Conservation (phyloP, 2,888 invertebrate genomes). For the Tachina lurida region DNA sequence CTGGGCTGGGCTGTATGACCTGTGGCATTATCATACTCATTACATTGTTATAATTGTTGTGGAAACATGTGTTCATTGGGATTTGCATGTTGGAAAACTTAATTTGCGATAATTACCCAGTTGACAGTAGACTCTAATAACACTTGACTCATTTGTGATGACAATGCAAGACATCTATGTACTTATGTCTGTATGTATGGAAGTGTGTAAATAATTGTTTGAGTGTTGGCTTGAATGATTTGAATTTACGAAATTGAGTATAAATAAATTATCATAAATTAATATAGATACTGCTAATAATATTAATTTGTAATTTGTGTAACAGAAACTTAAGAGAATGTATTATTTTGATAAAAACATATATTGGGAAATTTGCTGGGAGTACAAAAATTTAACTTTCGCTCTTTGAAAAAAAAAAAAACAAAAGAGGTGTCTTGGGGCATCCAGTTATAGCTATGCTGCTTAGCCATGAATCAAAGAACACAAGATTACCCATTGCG, state of each 20-base stretch:
- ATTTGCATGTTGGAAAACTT: constrained; percentile 70
- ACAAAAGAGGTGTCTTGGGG: no score
- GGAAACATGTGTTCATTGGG: constrained; percentile 61
- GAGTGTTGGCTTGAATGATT: not conserved
- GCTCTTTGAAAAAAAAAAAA: no score
- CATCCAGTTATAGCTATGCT: no score
- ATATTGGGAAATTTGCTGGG: not conserved
- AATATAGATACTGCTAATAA: constrained; percentile 57
- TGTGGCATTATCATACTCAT: constrained; percentile 55
- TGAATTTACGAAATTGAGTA: constrained; percentile 48
- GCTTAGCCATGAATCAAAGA: no score
- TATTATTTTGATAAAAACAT: not conserved
- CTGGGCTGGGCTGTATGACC: constrained; percentile 53
- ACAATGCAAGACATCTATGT: constrained; percentile 32
- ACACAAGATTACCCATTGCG: no score
- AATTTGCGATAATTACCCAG: constrained; percentile 70
- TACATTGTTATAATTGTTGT: constrained; percentile 58
- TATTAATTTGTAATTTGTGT: constrained; percentile 25
- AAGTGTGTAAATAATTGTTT: not conserved
- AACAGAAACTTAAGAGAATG: constrained; percentile 9
- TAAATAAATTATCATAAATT: constrained; percentile 69
- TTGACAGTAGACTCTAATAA: constrained; percentile 68
- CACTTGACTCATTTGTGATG: constrained; percentile 68
- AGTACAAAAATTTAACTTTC: no score
- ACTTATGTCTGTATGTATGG: not conserved